phyloP scores from a whole-genome alignment of 2,888 invertebrate genomes.

The Sarcophaga carnaria region DNA sequence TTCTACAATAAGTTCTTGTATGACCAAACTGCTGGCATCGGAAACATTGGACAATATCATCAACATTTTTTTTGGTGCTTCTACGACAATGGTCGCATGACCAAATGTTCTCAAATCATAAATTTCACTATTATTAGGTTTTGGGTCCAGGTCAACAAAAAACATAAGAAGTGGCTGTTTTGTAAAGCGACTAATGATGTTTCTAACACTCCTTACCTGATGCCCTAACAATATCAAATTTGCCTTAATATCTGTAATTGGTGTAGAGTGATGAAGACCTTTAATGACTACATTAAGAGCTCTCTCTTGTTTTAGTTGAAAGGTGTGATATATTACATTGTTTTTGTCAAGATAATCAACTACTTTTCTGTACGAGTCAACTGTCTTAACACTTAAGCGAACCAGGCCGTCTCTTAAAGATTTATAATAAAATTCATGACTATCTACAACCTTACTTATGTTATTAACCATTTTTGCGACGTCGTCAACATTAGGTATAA shows the following conservation, averaged over 20 bases:
- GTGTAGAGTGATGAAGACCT: slow-evolving; percentile 33
- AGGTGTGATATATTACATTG: slow-evolving; percentile 29
- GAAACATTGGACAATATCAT: slow-evolving; percentile 43
- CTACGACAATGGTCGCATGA: slow-evolving; percentile 15
- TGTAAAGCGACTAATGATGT: slow-evolving; percentile 1
- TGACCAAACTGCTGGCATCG: slow-evolving; percentile 53
- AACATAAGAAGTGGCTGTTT: not conserved
- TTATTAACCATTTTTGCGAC: slow-evolving; percentile 18
- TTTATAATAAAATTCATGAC: slow-evolving; percentile 24
- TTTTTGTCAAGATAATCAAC: slow-evolving; percentile 10
- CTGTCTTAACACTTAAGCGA: slow-evolving; percentile 33
- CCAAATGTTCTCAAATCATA: slow-evolving; percentile 31
- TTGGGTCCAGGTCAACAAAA: not conserved
- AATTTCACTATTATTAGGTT: slow-evolving; percentile 38
- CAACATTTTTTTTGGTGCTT: slow-evolving; percentile 33
- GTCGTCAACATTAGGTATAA: not conserved
- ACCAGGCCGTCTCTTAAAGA: slow-evolving; percentile 30
- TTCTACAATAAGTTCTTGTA: slow-evolving; percentile 45
- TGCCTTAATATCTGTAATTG: slow-evolving; percentile 22
- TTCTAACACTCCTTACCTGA: slow-evolving; percentile 23
- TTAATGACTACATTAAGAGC: slow-evolving; percentile 41
- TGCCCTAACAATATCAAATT: slow-evolving; percentile 15
- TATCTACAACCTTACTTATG: slow-evolving; percentile 12
- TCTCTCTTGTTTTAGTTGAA: slow-evolving; percentile 31
- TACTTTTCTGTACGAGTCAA: slow-evolving; percentile 30